phyloP scores from a whole-genome alignment of 2,113 vertebrate species.

The Oncorhynchus tshawytscha region DNA sequence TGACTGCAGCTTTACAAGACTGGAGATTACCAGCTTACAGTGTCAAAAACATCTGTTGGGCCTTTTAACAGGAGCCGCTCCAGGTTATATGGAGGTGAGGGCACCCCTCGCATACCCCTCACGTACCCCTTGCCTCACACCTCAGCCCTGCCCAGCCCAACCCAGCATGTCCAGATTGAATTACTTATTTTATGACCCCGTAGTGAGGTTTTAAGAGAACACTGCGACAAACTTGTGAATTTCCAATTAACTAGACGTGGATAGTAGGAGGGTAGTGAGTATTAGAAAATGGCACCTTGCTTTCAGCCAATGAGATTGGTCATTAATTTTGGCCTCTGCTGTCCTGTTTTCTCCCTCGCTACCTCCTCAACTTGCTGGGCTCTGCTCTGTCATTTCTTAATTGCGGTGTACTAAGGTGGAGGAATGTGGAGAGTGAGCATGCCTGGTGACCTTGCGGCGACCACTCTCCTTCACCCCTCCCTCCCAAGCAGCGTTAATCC shows the following conservation, averaged over 20 bases:
- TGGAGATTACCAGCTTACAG: slow-evolving; percentile 92
- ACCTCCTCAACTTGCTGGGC: slow-evolving; percentile 32
- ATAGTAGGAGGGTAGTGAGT: slow-evolving; percentile 39
- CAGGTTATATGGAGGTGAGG: slow-evolving; percentile 91
- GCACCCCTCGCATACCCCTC: slow-evolving; percentile 21
- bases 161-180: slow-evolving; percentile 51
- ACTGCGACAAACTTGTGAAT: slow-evolving; percentile 71
- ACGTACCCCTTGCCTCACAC: background rate
- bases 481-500: slow-evolving; percentile 73
- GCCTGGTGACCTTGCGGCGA: slow-evolving; percentile 71
- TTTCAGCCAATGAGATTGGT: slow-evolving; percentile 63
- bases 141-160: background rate
- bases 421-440: slow-evolving; percentile 75
- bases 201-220: slow-evolving; percentile 75
- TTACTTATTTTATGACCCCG: slow-evolving; percentile 71
- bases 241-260: slow-evolving; percentile 68
- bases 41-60: slow-evolving; percentile 94
- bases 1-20: slow-evolving; percentile 85
- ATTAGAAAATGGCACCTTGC: slow-evolving; percentile 63
- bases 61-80: slow-evolving; percentile 83
- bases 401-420: slow-evolving; percentile 76
- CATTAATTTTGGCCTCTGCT: slow-evolving; percentile 71
- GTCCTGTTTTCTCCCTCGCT: slow-evolving; percentile 40
- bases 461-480: slow-evolving; percentile 73
- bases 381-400: slow-evolving; percentile 78